These are phyloP conservation scores for Climacteris rufus DNA, from an alignment of 2,113 vertebrate species.

Conservation along the genomic window DNA sequence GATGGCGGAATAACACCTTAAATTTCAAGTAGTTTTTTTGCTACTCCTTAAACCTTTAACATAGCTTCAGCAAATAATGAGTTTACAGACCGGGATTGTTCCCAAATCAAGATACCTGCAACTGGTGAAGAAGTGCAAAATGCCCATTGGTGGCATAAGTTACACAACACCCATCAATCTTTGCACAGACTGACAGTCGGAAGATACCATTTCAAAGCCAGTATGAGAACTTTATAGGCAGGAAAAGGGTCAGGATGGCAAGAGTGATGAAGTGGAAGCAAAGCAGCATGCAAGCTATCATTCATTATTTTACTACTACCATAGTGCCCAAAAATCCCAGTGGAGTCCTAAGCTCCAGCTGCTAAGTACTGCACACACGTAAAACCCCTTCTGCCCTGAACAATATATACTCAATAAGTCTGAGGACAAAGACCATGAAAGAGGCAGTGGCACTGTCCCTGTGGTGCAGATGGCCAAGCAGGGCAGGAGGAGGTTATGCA, in stretches of 20 bases:
- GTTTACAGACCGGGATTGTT: not conserved
- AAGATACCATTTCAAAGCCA: not conserved
- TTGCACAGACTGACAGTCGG: not conserved
- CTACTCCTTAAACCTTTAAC: not conserved
- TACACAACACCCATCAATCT: fast-evolving
- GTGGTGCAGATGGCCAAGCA: not conserved
- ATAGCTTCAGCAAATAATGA: not conserved
- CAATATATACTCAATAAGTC: not conserved
- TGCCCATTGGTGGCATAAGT: not conserved
- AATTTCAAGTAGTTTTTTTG: not conserved
- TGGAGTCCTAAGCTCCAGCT: not conserved
- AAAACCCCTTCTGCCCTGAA: slow-evolving; percentile 2
- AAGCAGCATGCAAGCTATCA: not conserved
- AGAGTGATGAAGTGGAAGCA: not conserved
- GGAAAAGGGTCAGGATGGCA: not conserved
- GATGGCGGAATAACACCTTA: not conserved
- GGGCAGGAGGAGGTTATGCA: not conserved
- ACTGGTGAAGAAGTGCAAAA: not conserved
- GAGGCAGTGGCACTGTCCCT: not conserved
- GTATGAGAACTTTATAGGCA: not conserved
- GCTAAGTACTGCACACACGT: not conserved
- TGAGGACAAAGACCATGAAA: slow-evolving; percentile 30
- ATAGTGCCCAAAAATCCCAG: not conserved
- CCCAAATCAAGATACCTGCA: not conserved
- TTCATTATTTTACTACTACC: not conserved